Base-by-base conservation (phyloP, 2,113 vertebrate species). In the Rallus limicola region DNA sequence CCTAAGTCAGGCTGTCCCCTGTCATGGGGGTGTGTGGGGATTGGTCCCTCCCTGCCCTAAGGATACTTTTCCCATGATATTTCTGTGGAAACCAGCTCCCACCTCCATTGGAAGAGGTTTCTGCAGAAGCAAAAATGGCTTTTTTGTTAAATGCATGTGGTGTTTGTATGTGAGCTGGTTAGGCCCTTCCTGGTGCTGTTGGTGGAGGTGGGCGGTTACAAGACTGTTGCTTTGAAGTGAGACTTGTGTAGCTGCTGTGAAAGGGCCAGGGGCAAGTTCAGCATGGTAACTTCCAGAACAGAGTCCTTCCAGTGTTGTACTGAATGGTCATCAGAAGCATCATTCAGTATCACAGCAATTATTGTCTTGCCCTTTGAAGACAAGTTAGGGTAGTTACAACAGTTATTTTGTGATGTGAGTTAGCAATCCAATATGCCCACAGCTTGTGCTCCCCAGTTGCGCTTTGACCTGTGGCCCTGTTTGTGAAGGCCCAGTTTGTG, bases 221-320 rank as follows among this genome's bases (percentile, higher is more conserved):
- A 1, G 0, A 21, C 31, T 64, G 38, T 34, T 6, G 0, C 2
- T 26, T 8, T 19, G 33, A 26, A 48, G 56, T 0, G 15, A 33
- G 26, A 11, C 23, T 42, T 60, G n/a, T 4, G 26, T 62, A 64
- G 59, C 59, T 53, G 52, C 60, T 72, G 34, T 21, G 28, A 12
- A 16, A 38, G 59, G 63, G 8, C 16, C 56, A n/a, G 67, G 69
- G 31, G 25, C 2, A 0, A 1, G 4, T 38, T 42, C 33, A n/a
- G 23, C n/a, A 16, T 63, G 1, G 34, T 33, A 18, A 14, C 33
- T 25, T 29, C 40, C 58, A 72, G 92, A 40, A 15, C 36, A 1
- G 1, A 17, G 8, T 13, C 68, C 38, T n/a, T 29, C 13, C 0
- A 2, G 63, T 28, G 40, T 34, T 23, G 24, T 5, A 2, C 38